Percentiles rank a stretch among this genome's conserved stretches.
Evolutionary conservation across 2,113 vertebrate genomes (phyloP).

Genomic region (Tachycineta bicolor): DNA sequence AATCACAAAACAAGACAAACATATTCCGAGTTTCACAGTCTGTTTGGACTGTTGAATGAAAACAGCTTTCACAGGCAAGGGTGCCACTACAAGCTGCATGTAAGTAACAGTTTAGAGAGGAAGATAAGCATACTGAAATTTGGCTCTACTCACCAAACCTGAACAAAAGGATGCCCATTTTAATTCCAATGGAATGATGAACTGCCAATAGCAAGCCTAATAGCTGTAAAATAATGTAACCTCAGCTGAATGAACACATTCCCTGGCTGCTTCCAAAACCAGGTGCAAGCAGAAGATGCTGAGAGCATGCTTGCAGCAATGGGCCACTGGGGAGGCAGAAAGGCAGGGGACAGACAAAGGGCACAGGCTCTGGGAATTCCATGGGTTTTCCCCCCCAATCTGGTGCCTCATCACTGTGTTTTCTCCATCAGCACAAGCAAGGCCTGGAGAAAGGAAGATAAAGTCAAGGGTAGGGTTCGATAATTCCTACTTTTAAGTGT

Average conservation of each 20-base stretch:
- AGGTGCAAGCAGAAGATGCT: neutral
- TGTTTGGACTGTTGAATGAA: neutral
- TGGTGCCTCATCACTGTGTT: neutral
- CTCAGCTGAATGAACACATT: rapidly evolving
- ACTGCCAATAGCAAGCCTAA: neutral
- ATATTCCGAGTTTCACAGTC: neutral
- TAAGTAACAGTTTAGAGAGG: neutral
- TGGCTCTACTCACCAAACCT: neutral
- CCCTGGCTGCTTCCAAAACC: neutral
- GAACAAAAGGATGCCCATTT: neutral
- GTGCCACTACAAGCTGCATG: neutral
- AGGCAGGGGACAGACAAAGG: neutral
- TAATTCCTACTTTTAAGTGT: neutral
- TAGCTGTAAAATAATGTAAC: neutral
- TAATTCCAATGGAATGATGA: neutral
- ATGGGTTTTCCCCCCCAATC: neutral
- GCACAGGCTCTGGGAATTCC: neutral
- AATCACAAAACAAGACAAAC: neutral
- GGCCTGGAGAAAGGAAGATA: neutral
- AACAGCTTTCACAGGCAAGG: neutral
- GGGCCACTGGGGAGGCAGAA: neutral
- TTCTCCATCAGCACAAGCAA: neutral
- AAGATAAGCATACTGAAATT: neutral
- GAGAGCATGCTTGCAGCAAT: neutral
- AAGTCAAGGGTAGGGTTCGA: neutral